A percentile compares a stretch with the other conserved stretches of the same genome.
phyloP scores from a whole-genome alignment of 2,888 invertebrate species.

The Sinohyriopsis cumingii region DNA sequence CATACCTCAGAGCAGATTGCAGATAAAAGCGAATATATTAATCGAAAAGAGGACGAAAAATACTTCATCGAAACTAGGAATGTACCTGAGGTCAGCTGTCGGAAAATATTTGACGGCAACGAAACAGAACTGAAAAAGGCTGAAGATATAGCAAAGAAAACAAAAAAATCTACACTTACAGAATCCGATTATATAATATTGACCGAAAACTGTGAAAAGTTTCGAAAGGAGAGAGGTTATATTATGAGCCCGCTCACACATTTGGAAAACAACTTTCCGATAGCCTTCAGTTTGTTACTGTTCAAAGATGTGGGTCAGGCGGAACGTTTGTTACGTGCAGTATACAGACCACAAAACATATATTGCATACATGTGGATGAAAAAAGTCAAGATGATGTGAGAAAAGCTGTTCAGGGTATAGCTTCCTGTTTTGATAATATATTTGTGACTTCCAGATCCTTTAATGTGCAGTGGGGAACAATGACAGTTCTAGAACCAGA shows the following conservation, averaged over 20 bases:
- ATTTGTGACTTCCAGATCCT: constrained; percentile 45
- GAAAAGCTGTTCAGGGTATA: constrained; percentile 43
- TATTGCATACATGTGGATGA: constrained; percentile 68
- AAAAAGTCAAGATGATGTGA: constrained; percentile 46
- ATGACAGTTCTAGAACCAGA: constrained; percentile 62
- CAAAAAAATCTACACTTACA: constrained; percentile 8
- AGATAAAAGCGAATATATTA: no score
- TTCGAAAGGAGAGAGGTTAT: constrained; percentile 30
- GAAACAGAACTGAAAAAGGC: constrained; percentile 38
- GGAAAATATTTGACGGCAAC: constrained; percentile 39
- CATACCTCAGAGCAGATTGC: no score
- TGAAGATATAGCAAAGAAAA: constrained; percentile 10
- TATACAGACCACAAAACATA: constrained; percentile 67
- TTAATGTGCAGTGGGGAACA: constrained; percentile 59
- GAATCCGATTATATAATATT: constrained; percentile 31
- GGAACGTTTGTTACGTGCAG: constrained; percentile 59
- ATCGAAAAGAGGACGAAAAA: not conserved
- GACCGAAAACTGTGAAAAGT: constrained; percentile 35
- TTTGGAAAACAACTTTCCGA: constrained; percentile 53
- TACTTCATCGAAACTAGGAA: constrained; percentile 8
- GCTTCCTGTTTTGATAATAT: constrained; percentile 64
- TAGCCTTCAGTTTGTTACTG: constrained; percentile 63
- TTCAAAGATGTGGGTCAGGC: constrained; percentile 60
- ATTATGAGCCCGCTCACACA: constrained; percentile 40
- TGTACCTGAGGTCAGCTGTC: constrained; percentile 38